Conservation (phyloP, 2,888 invertebrate genomes). For the Microchrysa polita region DNA sequence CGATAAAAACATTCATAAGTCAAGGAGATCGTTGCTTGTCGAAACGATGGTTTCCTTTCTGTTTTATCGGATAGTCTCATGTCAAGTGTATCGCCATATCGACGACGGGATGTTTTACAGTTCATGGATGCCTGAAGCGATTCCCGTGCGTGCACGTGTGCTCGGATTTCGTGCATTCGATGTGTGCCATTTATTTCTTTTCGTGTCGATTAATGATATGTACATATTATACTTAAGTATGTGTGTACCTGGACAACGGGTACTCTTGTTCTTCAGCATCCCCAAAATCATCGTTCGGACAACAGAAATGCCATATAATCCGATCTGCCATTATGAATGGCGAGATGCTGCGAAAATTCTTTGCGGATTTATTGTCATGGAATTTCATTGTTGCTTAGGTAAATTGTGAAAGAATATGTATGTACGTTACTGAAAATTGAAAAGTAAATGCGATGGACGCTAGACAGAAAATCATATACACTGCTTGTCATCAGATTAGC, state of each 20-base stretch:
- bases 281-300: conserved; percentile 17
- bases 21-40: conserved; percentile 31
- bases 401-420: too few relatives aligned
- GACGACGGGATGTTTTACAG: background rate
- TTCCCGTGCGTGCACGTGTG: conserved; percentile 30
- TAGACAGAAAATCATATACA: too few relatives aligned
- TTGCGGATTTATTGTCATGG: conserved; percentile 4
- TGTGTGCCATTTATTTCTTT: conserved; percentile 38
- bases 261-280: conserved; percentile 16
- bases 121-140: background rate
- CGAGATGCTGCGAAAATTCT: conserved; percentile 11
- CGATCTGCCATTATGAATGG: conserved; percentile 17
- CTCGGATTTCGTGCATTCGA: conserved; percentile 25
- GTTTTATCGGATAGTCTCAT: background rate
- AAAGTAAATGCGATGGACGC: too few relatives aligned
- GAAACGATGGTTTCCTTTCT: background rate
- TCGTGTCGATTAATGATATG: conserved; percentile 37
- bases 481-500: too few relatives aligned
- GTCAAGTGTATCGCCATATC: conserved; percentile 3
- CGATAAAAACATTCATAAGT: background rate
- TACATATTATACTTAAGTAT: too few relatives aligned
- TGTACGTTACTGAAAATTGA: too few relatives aligned
- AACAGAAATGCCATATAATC: conserved; percentile 5
- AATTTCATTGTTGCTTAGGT: conserved; percentile 13
- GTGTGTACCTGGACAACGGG: conserved; percentile 20